phyloP scores from a whole-genome alignment of 2,113 vertebrate species.

The Corythornis madagascariensis region DNA sequence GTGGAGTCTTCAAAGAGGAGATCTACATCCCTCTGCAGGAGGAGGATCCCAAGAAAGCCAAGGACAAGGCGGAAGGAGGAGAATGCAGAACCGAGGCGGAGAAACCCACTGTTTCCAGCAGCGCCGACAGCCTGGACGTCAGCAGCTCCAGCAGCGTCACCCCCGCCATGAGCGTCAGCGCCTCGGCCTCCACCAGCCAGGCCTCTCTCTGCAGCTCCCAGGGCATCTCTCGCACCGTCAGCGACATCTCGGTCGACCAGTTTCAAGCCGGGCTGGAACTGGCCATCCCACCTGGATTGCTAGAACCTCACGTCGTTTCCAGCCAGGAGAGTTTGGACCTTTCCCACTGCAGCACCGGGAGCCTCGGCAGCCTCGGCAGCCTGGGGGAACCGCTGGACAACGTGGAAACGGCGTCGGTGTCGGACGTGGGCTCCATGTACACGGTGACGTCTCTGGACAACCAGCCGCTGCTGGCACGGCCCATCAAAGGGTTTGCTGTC shows the following conservation, averaged over 20 bases:
- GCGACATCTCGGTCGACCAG: conserved; percentile 88
- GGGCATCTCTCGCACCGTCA: conserved; percentile 86
- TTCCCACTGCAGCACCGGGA: conserved; percentile 93
- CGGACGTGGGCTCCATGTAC: conserved; percentile 89
- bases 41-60: conserved; percentile 86
- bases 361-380: conserved; percentile 92
- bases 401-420: conserved; percentile 81
- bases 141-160: conserved; percentile 92
- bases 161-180: conserved; percentile 88
- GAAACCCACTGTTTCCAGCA: conserved; percentile 73
- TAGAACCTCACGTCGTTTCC: conserved; percentile 88
- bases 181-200: conserved; percentile 92
- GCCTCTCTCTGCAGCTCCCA: conserved; percentile 95
- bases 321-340: conserved; percentile 96
- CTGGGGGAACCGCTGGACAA: conserved; percentile 89
- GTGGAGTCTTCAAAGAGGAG: conserved; percentile 95
- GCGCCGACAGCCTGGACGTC: conserved; percentile 85
- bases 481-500: conserved; percentile 96
- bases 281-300: conserved; percentile 75
- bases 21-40: conserved; percentile 95
- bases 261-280: conserved; percentile 79
- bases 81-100: conserved; percentile 83
- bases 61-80: conserved; percentile 78
- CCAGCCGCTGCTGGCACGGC: conserved; percentile 79
- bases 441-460: conserved; percentile 88